These are phyloP conservation scores for Pogonomyrmex californicus DNA, from an alignment of 1,140 invertebrate genomes.

Conservation along the genomic window DNA sequence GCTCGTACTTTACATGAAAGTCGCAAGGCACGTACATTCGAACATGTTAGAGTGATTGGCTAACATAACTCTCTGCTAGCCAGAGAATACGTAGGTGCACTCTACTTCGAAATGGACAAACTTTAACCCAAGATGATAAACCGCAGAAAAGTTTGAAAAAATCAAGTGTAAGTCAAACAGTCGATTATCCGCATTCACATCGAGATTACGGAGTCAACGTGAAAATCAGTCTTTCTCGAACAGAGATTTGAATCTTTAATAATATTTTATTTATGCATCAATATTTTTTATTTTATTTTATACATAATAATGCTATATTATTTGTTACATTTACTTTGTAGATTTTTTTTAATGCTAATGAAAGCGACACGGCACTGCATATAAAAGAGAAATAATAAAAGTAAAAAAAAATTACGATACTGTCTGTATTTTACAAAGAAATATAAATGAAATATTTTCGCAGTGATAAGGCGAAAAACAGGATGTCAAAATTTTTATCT, in stretches of 20 bases:
- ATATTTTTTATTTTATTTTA: not conserved
- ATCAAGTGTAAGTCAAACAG: not conserved
- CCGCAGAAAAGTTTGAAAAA: not conserved
- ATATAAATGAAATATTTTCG: not conserved
- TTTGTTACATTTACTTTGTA: not conserved
- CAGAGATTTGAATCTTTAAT: not conserved
- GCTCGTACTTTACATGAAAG: conserved; percentile 24
- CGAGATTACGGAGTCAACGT: not conserved
- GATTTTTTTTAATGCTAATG: not conserved
- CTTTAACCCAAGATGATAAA: not conserved
- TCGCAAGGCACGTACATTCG: conserved; percentile 46
- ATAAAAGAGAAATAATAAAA: not conserved
- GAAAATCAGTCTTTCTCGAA: not conserved
- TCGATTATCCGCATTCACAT: not conserved
- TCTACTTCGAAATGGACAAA: not conserved
- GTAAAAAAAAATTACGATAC: not conserved
- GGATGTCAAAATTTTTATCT: not conserved
- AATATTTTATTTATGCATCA: not conserved
- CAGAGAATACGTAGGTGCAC: not conserved
- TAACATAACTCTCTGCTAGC: conserved; percentile 19
- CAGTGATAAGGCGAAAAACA: not conserved
- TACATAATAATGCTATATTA: not conserved
- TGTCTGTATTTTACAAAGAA: not conserved
- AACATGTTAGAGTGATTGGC: conserved; percentile 36
- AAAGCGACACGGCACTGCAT: not conserved